A percentile compares a stretch with the other conserved stretches of the same genome.
Conservation (phyloP, 2,113 vertebrate genomes). For the Anguilla rostrata region DNA sequence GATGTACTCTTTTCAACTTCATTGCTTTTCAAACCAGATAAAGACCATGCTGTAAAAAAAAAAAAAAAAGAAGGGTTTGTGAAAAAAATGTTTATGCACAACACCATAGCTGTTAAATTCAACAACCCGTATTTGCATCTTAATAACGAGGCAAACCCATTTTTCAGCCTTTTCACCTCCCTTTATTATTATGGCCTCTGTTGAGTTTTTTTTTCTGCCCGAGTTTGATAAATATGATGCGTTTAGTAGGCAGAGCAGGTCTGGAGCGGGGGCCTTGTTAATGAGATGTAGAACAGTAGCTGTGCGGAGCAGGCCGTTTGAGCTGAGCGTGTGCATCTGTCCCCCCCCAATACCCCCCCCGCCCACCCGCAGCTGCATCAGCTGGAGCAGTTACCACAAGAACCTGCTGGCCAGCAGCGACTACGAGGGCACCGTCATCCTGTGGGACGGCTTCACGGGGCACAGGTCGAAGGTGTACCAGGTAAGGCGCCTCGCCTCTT, state of each 20-base stretch:
- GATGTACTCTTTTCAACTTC: neutral
- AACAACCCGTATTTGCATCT: neutral
- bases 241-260: neutral
- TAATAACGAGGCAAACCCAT: neutral
- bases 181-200: neutral
- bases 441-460: conserved; percentile 98
- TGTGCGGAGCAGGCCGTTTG: neutral
- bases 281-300: neutral
- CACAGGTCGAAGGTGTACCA: conserved; percentile 98
- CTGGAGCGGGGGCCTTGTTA: neutral
- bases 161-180: neutral
- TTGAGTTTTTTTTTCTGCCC: neutral
- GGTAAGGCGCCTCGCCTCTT: conserved; percentile 67
- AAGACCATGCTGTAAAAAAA: too few relatives aligned
- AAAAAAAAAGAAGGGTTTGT: too few relatives aligned
- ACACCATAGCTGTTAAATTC: neutral
- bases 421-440: conserved; percentile 97
- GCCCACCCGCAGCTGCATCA: conserved; percentile 87
- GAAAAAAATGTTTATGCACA: neutral
- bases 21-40: too few relatives aligned
- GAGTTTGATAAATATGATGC: neutral
- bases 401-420: conserved; percentile 97
- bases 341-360: neutral
- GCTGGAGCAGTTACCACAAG: conserved; percentile 99
- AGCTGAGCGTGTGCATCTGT: neutral